A percentile compares a stretch with the other conserved stretches of the same genome.
phyloP scores from a whole-genome alignment of 2,113 vertebrate genomes.

The Pachyramphus minor region DNA sequence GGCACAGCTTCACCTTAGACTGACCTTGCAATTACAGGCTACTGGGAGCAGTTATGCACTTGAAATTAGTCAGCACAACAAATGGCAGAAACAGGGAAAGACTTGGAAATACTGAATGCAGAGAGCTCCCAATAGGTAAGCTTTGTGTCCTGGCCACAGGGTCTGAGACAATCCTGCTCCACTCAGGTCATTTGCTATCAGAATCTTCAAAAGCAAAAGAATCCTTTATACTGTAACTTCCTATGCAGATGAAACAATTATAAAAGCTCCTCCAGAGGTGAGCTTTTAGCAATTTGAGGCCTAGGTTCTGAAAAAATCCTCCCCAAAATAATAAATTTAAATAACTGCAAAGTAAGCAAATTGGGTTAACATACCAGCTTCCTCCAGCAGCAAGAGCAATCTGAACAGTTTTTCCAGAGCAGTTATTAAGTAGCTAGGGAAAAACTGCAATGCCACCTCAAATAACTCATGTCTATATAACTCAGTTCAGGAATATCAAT shows the following conservation, averaged over 20 bases:
- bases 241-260: not conserved
- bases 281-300: not conserved
- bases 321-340: slow-evolving; percentile 39
- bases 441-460: slow-evolving; percentile 5
- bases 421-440: not conserved
- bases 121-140: not conserved
- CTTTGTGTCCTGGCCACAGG: not conserved
- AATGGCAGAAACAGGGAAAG: not conserved
- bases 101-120: not conserved
- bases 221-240: not conserved
- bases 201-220: not conserved
- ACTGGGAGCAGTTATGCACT: slow-evolving; percentile 33
- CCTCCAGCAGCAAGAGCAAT: not conserved
- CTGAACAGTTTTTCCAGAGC: not conserved
- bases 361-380: slow-evolving; percentile 25
- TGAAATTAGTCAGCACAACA: slow-evolving; percentile 1
- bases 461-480: slow-evolving; percentile 19
- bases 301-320: not conserved
- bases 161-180: not conserved
- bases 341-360: slow-evolving; percentile 30
- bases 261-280: slow-evolving; percentile 15
- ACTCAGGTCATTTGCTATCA: not conserved
- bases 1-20: slow-evolving; percentile 26
- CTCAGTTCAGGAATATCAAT: slow-evolving; percentile 33
- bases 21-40: slow-evolving; percentile 67